Conservation (phyloP, 1,140 invertebrate species). For the Zelostemma sp. region DNA sequence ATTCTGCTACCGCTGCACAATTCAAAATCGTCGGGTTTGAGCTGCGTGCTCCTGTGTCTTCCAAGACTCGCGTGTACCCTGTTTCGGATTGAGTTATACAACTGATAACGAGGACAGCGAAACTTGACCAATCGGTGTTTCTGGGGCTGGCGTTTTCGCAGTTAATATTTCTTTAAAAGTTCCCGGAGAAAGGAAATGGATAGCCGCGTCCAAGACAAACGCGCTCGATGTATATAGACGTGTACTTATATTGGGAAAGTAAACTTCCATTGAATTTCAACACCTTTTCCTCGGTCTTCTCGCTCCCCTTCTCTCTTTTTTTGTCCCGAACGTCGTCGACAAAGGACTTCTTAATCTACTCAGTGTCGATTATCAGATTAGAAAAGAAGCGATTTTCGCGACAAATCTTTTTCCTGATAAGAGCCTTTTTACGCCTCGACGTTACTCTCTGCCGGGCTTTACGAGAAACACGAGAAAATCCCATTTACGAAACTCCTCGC, state of each 20-base stretch:
- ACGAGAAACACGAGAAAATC: constrained; percentile 43
- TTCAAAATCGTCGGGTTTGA: constrained; percentile 16
- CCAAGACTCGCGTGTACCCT: background rate
- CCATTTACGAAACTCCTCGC: constrained; percentile 25
- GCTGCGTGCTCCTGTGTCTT: constrained; percentile 1
- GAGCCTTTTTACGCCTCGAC: constrained; percentile 35
- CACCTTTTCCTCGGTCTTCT: too few relatives aligned
- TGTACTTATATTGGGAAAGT: too few relatives aligned
- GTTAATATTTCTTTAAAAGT: too few relatives aligned
- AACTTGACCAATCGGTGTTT: too few relatives aligned
- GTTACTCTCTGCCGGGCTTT: constrained; percentile 39
- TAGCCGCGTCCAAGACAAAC: too few relatives aligned
- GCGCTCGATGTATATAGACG: too few relatives aligned
- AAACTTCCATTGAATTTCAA: too few relatives aligned
- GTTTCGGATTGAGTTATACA: too few relatives aligned
- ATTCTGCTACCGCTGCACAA: constrained; percentile 18
- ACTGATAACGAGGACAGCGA: too few relatives aligned
- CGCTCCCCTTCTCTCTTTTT: too few relatives aligned
- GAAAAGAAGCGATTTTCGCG: constrained; percentile 50
- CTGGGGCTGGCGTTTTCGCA: too few relatives aligned
- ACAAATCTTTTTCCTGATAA: constrained; percentile 46
- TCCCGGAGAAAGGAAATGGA: too few relatives aligned
- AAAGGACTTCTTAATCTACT: constrained; percentile 46
- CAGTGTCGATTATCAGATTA: constrained; percentile 50
- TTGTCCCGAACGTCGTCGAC: constrained; percentile 7